phyloP scores from a whole-genome alignment of 2,113 vertebrate species.

The Capra hircus region DNA sequence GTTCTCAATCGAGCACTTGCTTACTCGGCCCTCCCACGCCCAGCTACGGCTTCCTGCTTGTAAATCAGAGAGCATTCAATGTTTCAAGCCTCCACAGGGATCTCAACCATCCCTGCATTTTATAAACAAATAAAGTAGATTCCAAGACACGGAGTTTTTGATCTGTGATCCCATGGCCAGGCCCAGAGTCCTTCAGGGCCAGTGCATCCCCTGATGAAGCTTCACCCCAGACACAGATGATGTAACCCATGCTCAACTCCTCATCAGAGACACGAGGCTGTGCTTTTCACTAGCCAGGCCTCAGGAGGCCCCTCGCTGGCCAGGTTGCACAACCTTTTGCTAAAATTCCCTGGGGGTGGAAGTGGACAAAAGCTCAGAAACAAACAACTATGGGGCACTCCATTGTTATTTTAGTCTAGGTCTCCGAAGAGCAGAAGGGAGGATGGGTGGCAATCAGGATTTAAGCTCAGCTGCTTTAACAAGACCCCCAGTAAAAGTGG shows the following conservation, averaged over 20 bases:
- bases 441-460: too few relatives aligned
- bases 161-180: fast-evolving
- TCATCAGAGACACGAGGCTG: fast-evolving
- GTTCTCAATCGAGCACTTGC: neutral
- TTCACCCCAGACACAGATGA: too few relatives aligned
- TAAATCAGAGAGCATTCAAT: neutral
- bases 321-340: neutral
- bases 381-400: fast-evolving
- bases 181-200: neutral
- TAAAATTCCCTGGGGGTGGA: neutral
- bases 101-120: neutral
- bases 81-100: neutral
- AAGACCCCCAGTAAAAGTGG: too few relatives aligned
- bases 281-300: too few relatives aligned
- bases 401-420: neutral
- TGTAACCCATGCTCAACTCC: fast-evolving
- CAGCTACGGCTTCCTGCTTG: fast-evolving
- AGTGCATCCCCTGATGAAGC: fast-evolving
- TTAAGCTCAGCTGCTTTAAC: neutral
- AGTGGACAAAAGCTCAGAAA: neutral
- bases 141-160: fast-evolving
- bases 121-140: neutral
- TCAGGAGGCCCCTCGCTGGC: neutral
- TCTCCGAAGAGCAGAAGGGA: fast-evolving
- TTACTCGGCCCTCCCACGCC: neutral